Base-by-base conservation (phyloP, 2,888 invertebrate species). In the Globia sparganii region DNA sequence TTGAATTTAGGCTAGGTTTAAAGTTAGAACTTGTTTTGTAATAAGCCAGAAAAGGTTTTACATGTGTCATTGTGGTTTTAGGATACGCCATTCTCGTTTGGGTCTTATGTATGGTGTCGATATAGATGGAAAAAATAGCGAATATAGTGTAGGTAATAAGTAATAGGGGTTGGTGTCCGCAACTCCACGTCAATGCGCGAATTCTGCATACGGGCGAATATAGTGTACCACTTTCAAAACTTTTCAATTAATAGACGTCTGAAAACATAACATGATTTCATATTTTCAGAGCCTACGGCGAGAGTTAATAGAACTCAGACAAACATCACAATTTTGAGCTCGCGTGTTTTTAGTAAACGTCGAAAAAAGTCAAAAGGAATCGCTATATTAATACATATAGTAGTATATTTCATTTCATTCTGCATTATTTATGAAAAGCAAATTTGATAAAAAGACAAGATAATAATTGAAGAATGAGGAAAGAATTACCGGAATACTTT, bases 391-490 rank as follows among this genome's bases (percentile, higher is more conserved):
- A 46, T 79, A 80, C n/a, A n/a, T n/a, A n/a, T n/a, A n/a, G 80
- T 70, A 46, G 11, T 77, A 31, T 46, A 75, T 75, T 53, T 78
- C 68, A 56, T 80, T 81, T 84, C 77, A 70, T 73, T 75, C 61
- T 72, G 84, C 72, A 78, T 83, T 81, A 86, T 81, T 84, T 81
- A 80, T 81, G 70, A 89, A 85, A 80, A 85, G 86, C 81, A 83
- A 89, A 88, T 89, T 90, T 80, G 71, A 74, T 83, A 83, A 86
- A 87, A 84, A 81, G 84, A 86, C 87, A 90, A 79, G 79, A 85
- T 90, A 86, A 86, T 88, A 86, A 89, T 90, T 89, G 88, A 77
- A 84, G 84, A 86, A 88, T 84, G 79, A 87, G 81, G 87, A 88
- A 88, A 67, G 76, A 85, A 86, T 83, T 81, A 78, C 64, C 4